Evolutionary conservation across 2,888 invertebrate species (phyloP).

Genomic region (Pseudoips prasinana): DNA sequence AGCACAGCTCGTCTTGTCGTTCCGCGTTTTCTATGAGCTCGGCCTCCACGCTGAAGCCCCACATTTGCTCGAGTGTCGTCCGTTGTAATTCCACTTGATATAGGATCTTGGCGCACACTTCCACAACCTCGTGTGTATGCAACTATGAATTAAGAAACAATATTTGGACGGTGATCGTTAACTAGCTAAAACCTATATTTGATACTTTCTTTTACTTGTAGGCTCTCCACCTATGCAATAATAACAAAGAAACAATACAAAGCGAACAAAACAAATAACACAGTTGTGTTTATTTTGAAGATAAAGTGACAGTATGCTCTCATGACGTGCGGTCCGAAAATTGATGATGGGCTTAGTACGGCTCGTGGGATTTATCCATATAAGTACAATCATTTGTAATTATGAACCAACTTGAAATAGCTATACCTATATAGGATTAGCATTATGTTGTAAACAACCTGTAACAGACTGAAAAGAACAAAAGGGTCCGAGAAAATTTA

Average conservation of each 20-base stretch:
- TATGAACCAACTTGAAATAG: no score
- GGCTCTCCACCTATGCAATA: neutral
- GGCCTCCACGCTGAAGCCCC: slow-evolving; percentile 99
- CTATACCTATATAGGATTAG: neutral
- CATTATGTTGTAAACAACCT: no score
- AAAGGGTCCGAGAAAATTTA: slow-evolving; percentile 1
- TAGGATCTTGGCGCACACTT: slow-evolving; percentile 97
- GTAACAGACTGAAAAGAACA: no score
- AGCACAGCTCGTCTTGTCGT: slow-evolving; percentile 97
- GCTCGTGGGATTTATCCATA: slow-evolving; percentile 8
- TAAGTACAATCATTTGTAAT: no score
- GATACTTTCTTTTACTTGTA: no score
- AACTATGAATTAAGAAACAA: slow-evolving; percentile 77
- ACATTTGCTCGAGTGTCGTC: slow-evolving; percentile 95
- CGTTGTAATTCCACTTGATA: slow-evolving; percentile 97
- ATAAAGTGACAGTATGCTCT: slow-evolving; percentile 40
- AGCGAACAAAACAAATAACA: slow-evolving; percentile 21
- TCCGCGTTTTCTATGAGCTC: slow-evolving; percentile 98
- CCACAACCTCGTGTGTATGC: slow-evolving; percentile 96
- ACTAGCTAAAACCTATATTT: no score
- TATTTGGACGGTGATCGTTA: neutral
- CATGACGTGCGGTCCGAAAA: slow-evolving; percentile 36
- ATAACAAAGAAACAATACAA: neutral
- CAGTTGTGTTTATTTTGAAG: slow-evolving; percentile 40
- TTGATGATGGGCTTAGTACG: slow-evolving; percentile 35